Conservation (phyloP, 2,888 invertebrate species). For the Phengaris alcon region DNA sequence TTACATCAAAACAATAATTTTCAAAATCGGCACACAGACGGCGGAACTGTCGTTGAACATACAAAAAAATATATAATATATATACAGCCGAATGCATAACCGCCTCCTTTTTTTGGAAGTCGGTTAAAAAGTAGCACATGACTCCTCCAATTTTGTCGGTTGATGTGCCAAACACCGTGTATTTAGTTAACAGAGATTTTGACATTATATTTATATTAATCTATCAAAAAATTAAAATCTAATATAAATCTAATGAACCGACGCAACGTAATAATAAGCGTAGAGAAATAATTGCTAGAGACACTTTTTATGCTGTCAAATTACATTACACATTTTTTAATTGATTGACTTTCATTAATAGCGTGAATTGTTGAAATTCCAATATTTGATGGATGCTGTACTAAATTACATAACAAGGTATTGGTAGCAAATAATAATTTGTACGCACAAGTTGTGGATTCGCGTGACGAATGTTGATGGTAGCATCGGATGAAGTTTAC, state of each 20-base stretch:
- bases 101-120: no score
- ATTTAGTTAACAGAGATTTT: no score
- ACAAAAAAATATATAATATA: no score
- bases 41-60: no score
- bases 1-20: no score
- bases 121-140: no score
- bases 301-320: neutral
- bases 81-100: no score
- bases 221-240: neutral
- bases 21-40: no score
- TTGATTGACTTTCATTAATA: conserved; percentile 2
- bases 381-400: conserved; percentile 30
- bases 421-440: conserved; percentile 35
- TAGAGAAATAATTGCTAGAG: neutral
- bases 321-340: conserved; percentile 1
- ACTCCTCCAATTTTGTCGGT: no score
- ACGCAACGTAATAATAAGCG: neutral
- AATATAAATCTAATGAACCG: neutral
- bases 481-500: conserved; percentile 21
- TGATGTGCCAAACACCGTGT: no score
- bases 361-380: conserved; percentile 24
- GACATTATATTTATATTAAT: no score
- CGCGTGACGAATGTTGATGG: conserved; percentile 27
- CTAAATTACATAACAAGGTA: conserved; percentile 49
- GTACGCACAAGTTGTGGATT: conserved; percentile 4